Percentiles rank a stretch among this genome's conserved stretches.
These are phyloP conservation scores for Coryphaenoides rupestris DNA, from an alignment of 2,113 vertebrate species.

Conservation along the genomic window DNA sequence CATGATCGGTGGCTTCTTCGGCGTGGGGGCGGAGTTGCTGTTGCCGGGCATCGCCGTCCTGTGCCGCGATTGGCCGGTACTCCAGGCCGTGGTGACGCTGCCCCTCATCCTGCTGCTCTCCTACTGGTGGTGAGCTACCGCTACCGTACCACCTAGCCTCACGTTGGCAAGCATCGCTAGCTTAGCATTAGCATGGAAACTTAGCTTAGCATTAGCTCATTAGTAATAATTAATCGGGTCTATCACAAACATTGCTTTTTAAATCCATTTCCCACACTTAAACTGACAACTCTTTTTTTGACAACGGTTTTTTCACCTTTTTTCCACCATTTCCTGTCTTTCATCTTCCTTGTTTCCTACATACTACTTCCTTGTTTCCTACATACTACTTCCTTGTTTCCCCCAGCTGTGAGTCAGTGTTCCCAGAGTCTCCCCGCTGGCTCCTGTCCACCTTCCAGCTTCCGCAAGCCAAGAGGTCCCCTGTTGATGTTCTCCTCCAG, in stretches of 20 bases:
- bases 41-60: slow-evolving; percentile 78
- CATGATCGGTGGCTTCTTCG: slow-evolving; percentile 79
- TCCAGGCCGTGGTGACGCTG: slow-evolving; percentile 81
- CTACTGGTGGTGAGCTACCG: slow-evolving; percentile 86
- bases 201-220: too few species aligned
- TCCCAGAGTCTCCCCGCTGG: slow-evolving; percentile 86
- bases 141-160: neutral
- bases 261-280: too few species aligned
- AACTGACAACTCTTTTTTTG: too few species aligned
- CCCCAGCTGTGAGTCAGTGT: slow-evolving; percentile 76
- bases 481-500: slow-evolving; percentile 71
- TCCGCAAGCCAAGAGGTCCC: slow-evolving; percentile 66
- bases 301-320: too few species aligned
- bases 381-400: slow-evolving; percentile 14
- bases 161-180: too few species aligned
- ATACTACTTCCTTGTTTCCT: neutral
- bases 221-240: too few species aligned
- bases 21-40: slow-evolving; percentile 78
- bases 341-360: neutral
- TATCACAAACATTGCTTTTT: too few species aligned
- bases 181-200: too few species aligned
- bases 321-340: too few species aligned
- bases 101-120: slow-evolving; percentile 74
- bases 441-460: slow-evolving; percentile 83
- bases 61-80: slow-evolving; percentile 78